Percentiles rank a stretch among this genome's conserved stretches.
These are phyloP conservation scores for Pelecanus crispus DNA, from an alignment of 2,113 vertebrate species.

Conservation along the genomic window DNA sequence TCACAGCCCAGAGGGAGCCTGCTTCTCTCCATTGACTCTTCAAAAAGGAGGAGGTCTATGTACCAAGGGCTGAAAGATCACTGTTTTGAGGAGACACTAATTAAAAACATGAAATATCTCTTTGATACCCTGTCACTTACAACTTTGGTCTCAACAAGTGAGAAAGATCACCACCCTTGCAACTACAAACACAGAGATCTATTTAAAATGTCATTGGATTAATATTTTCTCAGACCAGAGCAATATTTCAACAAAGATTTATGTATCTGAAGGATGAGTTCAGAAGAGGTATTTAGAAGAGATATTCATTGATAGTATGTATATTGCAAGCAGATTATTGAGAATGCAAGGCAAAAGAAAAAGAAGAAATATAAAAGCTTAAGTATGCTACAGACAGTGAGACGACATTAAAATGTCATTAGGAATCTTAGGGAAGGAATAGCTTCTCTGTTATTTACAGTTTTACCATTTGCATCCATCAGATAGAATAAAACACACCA, in stretches of 20 bases:
- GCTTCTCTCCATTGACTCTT: background rate
- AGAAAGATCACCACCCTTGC: background rate
- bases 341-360: background rate
- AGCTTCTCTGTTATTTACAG: background rate
- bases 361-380: background rate
- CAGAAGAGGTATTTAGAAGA: background rate
- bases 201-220: background rate
- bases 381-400: background rate
- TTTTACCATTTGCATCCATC: background rate
- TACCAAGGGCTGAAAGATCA: background rate
- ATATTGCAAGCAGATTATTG: background rate
- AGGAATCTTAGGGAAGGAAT: background rate
- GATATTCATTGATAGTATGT: background rate
- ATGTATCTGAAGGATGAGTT: background rate
- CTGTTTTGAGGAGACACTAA: background rate
- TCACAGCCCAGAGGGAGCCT: background rate
- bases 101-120: background rate
- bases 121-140: background rate
- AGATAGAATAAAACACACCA: background rate
- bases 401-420: background rate
- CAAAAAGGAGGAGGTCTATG: background rate
- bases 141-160: background rate
- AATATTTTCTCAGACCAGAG: background rate
- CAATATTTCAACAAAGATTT: background rate
- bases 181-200: background rate